Percentiles rank a stretch among this genome's conserved stretches.
Evolutionary conservation across 1,140 invertebrate genomes (phyloP).

Genomic region (Zeugodacus cucurbitae): DNA sequence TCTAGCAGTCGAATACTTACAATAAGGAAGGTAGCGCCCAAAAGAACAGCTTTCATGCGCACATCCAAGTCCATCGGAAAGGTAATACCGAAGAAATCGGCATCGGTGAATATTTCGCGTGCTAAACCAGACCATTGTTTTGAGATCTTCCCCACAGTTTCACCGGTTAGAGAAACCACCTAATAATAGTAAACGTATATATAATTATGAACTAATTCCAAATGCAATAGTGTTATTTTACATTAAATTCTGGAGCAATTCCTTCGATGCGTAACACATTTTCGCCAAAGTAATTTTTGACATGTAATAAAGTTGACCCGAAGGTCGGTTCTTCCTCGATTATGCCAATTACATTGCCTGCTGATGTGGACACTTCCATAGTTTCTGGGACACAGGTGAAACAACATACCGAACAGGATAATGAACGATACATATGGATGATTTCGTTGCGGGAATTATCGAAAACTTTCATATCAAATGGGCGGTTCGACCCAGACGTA

Average conservation of each 20-base stretch:
- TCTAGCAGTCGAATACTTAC: slow-evolving; percentile 69
- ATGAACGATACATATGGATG: slow-evolving; percentile 79
- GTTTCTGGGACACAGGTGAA: slow-evolving; percentile 89
- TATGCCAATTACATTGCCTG: slow-evolving; percentile 78
- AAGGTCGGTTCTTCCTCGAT: slow-evolving; percentile 89
- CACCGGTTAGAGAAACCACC: slow-evolving; percentile 75
- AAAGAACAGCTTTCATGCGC: slow-evolving; percentile 81
- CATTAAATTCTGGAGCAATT: slow-evolving; percentile 79
- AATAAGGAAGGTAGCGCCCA: slow-evolving; percentile 80
- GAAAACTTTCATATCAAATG: slow-evolving; percentile 88
- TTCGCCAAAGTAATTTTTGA: slow-evolving; percentile 82
- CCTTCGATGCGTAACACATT: slow-evolving; percentile 85
- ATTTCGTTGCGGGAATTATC: slow-evolving; percentile 82
- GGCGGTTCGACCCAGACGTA: slow-evolving; percentile 79
- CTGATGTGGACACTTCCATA: slow-evolving; percentile 79
- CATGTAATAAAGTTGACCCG: slow-evolving; percentile 79
- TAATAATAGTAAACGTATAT: slow-evolving; percentile 39
- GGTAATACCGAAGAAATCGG: slow-evolving; percentile 81
- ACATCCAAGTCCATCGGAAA: slow-evolving; percentile 86
- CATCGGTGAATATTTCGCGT: slow-evolving; percentile 79
- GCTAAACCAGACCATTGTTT: slow-evolving; percentile 81
- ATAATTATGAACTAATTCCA: neutral
- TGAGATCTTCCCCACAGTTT: slow-evolving; percentile 78
- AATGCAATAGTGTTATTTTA: slow-evolving; percentile 51
- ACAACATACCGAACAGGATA: slow-evolving; percentile 82